These are phyloP conservation scores for Notospermus geniculatus DNA, from an alignment of 1,140 invertebrate species.

Conservation along the genomic window DNA sequence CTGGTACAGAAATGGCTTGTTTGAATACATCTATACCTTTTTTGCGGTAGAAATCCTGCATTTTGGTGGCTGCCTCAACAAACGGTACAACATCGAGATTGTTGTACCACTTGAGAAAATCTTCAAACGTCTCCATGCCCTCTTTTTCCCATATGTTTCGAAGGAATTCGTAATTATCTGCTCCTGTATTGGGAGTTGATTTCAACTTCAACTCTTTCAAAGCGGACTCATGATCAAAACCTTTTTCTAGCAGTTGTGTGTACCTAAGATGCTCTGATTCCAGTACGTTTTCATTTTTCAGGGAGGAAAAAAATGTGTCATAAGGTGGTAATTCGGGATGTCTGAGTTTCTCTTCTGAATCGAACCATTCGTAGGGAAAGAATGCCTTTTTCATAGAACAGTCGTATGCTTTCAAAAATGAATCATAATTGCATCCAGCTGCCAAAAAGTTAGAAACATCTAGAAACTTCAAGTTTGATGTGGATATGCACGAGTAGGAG, in stretches of 20 bases:
- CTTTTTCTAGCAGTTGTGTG: background rate
- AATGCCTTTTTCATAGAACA: background rate
- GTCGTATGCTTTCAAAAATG: slow-evolving; percentile 8
- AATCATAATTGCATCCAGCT: slow-evolving; percentile 6
- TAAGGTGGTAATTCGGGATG: slow-evolving; percentile 2
- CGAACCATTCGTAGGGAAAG: slow-evolving; percentile 7
- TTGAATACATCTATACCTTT: no score
- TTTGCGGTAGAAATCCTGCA: no score
- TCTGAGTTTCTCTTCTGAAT: background rate
- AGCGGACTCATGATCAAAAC: no score
- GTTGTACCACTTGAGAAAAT: slow-evolving; percentile 21
- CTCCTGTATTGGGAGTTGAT: no score
- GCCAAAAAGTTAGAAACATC: slow-evolving; percentile 22
- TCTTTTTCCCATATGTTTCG: background rate
- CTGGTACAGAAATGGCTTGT: no score
- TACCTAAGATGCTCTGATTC: background rate
- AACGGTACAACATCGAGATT: slow-evolving; percentile 22
- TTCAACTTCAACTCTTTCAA: no score
- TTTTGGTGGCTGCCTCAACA: no score
- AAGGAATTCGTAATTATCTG: no score
- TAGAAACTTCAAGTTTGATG: slow-evolving; percentile 18
- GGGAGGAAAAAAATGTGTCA: slow-evolving; percentile 13
- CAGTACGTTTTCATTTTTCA: slow-evolving; percentile 12
- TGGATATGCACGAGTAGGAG: slow-evolving; percentile 12
- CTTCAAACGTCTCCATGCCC: slow-evolving; percentile 7